Base-by-base conservation (phyloP, 1,140 invertebrate species). In the Lanistes nyassanus region DNA sequence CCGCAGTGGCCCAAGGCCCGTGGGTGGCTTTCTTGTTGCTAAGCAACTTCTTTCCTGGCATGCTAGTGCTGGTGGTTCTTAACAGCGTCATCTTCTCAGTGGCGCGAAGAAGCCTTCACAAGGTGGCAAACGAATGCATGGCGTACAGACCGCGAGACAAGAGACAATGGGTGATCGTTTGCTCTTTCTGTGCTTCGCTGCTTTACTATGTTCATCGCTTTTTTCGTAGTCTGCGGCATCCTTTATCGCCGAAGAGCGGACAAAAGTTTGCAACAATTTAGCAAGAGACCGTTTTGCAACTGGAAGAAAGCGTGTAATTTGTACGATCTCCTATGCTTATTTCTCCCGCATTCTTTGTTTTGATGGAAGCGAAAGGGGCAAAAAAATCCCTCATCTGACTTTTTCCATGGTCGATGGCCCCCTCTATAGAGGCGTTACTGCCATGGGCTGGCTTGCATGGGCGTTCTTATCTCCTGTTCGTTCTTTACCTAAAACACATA, bases 31-130 rank as follows among this genome's bases (percentile, higher is more conserved):
- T 47, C 42, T 47, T 47, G 42, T 47, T 47, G 64, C 51, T 66
- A 3, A 26, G 60, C 42, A 64, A 76, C 53, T 29, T 70, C 6
- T 21, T 73, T 75, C 68, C 47, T 26, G 29, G 72, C 62, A 64
- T 76, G 74, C 62, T 79, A 47, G 65, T 69, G 58, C 77, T 75
- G 74, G 62, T 51, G 31, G 47, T 69, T n/a, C 31, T 76, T 6
- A 55, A 66, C 56, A 42, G 58, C 29, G 74, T 6, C 2, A 47
- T 47, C 42, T 47, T 47, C 19, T 9, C 9, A 13, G 42, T 47
- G 42, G 42, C 42, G 42, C 42, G 19, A 16, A n/a, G n/a, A n/a
- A n/a, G 9, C 42, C 42, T 47, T 16, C 9, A 6, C 9, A 47
- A 47, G 42, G 42, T 47, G 9, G 19, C 42, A 9, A 9, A 47